Evolutionary conservation across 2,888 invertebrate genomes (phyloP), one percentile per base, ranked within the genome.

Genomic region (Notodonta dromedarius): DNA sequence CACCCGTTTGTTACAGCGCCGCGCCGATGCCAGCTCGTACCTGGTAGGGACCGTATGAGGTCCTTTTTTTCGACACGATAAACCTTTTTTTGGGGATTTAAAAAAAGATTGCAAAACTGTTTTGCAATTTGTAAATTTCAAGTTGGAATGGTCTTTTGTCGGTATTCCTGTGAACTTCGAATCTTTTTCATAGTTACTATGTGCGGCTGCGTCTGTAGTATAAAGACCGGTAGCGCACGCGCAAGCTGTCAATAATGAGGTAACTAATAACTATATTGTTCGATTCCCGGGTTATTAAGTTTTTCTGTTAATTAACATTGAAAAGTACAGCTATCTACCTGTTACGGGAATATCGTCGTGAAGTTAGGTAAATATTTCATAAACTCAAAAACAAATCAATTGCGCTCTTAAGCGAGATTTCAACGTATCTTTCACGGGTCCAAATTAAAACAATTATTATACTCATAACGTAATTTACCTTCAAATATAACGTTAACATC

Each of bases 1-100:
- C 61, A 65, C 35, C 69, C 61, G 73, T 71, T 63, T 73, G 69
- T 70, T 64, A 58, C 5, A 46, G 59, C 63, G 60, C 69, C 63
- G 56, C 66, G 59, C 62, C 57, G 63, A 65, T 71, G 70, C 68
- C 66, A 46, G 5, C 13, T 62, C 60, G 53, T 67, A 63, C 62
- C 61, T 59, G 50, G 13, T 54, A 63, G 62, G 59, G 61, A 59
- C 55, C 65, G 60, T 62, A 65, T 54, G n/a, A 9, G 51, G 56
- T 56, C 53, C 40, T 69, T 71, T 71, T n/a, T 66, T 63, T 39
- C 57, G 54, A 12, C 32, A 50, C 50, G 12, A 14, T 7, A 4
- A 50, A 16, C 50, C 16, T 16, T 9, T 50, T 50, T 50, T 9
- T 14, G 14, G 14, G 50, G 50, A 16, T 14, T 16, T 16, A 50